Base-by-base conservation (phyloP, 2,888 invertebrate genomes). In the Orchesellides sinensis region DNA sequence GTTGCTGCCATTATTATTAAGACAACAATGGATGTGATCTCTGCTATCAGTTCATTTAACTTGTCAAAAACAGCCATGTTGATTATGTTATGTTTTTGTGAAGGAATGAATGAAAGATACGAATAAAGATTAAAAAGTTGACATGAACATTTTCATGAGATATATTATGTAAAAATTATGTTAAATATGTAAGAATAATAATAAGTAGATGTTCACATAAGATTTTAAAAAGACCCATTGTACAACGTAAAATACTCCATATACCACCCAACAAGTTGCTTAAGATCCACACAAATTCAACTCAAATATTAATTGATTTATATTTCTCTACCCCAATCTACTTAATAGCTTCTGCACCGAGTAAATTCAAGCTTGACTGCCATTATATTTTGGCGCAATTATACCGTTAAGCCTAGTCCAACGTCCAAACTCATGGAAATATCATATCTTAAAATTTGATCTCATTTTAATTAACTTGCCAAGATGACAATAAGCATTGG, bases 251-350 rank as follows among this genome's bases (percentile, higher is more conserved):
- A 12, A 10, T 54, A 14, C 21, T 35, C 21, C 23, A 8, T 54
- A 25, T 32, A 54, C 69, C 69, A 54, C 69, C 52, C 69, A 69
- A 69, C 54, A 69, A 54, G 69, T 40, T 6, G 40, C 17, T 66
- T 47, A 3, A 4, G 47, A n/a, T n/a, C 17, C 12, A 47, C n/a
- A 47, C 6, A 47, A 17, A 4, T 47, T 47, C 35, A 12, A 5
- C 35, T 35, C 5, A 35, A 8, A 35, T 5, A 47, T 47, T 47
- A 47, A 47, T 47, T 14, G n/a, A 3, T 47, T 47, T n/a, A 47
- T 47, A 12, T 47, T 47, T 47, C 5, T 35, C 6, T 35, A n/a
- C n/a, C 47, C 8, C 17, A 47, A 14, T 47, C n/a, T 35, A n/a
- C n/a, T 47, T 14, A n/a, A n/a, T n/a, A n/a, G n/a, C n/a, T n/a